Base-by-base conservation (phyloP, 2,888 invertebrate genomes). In the Thera britannica region DNA sequence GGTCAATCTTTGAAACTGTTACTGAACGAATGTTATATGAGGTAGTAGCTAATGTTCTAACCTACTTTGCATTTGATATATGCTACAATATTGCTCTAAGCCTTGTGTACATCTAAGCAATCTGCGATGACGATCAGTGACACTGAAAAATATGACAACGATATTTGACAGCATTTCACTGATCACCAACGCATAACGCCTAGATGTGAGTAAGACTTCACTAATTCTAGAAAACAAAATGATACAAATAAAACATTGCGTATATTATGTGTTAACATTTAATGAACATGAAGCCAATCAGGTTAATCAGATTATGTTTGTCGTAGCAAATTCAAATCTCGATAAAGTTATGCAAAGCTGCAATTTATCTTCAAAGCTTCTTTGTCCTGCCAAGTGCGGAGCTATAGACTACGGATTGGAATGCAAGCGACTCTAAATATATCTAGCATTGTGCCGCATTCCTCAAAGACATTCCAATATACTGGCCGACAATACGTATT, bases 1-100 rank as follows among this genome's bases (percentile, higher is more conserved):
- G 72, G 75, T 79, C 67, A 58, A 66, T 64, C 61, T 64, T 65
- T 72, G 38, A 70, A 72, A 67, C 57, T 58, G 64, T 66, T 58
- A n/a, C 34, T 71, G 65, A 67, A 63, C 66, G 65, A 64, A 65
- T 65, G 54, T 23, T 54, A 41, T 54, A 56, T 57, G 55, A 54
- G 56, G 38, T 52, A 11, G 6, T n/a, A 35, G 35, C 49, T 64
- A 58, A 12, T 52, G n/a, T 55, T 9, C 7, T 52, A 46, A 54
- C 7, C 51, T 61, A 49, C 57, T 55, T 60, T 64, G 23, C 58
- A 2, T 2, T 46, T 46, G n/a, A 7, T 7, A 36, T 23, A 49
- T 11, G 35, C 35, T 52, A 12, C 61, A 57, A 66, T 61, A 7
- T 7, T 1, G 2, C 7, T 12, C 38, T 23, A 23, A 23, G 23